Evolutionary conservation across 2,113 vertebrate species (phyloP), one percentile per base, ranked within the genome.

Genomic region (Danio rerio): DNA sequence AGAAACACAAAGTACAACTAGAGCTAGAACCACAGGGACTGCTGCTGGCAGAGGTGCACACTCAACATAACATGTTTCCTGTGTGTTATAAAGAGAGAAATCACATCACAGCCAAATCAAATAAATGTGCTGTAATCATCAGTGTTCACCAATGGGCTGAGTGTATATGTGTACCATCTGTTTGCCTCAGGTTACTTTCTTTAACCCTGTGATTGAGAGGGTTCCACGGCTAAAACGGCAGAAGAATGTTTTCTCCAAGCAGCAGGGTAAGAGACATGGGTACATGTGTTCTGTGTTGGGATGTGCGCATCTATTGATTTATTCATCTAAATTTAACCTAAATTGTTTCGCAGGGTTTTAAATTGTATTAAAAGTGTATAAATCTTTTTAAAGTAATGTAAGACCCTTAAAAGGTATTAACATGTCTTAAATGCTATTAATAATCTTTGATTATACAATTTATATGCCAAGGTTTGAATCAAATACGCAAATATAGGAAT

Each of bases 211-310:
- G 66, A 96, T 97, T 10, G 96, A 97, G 82, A 91, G 96, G 87
- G 95, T 90, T 76, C 95, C 96, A 75, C 94, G 95, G 16, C 94
- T 97, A 16, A 95, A 91, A 76, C 90, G 96, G 42, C 96, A 97
- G 88, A 97, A 96, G 87, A 97, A 97, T 83, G 90, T 97, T 20
- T 97, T 97, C 88, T 97, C 96, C 74, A 97, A 96, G 81, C 96
- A 97, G 84, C 96, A 97, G 88, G 96, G 96, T 97, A 88, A 91
- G 16, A 59, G 15, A 45, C 53, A 68, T 2, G 31, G 40, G 16
- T n/a, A 66, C 43, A 50, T 50, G 42, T 21, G 15, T 9, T 31
- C 47, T 70, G 1, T 50, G 1, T 52, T 71, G 6, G n/a, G n/a
- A n/a, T n/a, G n/a, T n/a, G 18, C 9, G 42, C 2, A 68, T 68